Conservation (phyloP, 2,113 vertebrate species). For the Sitta europaea region DNA sequence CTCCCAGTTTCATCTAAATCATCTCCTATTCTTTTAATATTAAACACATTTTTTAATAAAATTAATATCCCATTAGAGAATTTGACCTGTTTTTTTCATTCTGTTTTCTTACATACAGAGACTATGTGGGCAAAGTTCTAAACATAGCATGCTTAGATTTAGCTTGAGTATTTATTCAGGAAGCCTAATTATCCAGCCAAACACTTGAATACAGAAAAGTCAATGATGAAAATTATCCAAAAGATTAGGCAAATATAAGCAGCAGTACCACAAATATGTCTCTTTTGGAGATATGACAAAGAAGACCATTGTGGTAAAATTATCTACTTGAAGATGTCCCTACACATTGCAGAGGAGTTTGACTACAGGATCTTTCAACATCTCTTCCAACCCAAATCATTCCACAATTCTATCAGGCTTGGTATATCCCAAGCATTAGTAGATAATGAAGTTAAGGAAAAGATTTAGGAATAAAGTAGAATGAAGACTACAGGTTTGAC, state of each 20-base stretch:
- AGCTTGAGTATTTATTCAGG: not conserved
- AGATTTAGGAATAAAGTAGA: not conserved
- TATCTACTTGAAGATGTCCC: not conserved
- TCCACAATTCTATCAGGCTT: not conserved
- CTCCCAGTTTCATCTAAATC: not conserved
- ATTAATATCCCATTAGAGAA: not conserved
- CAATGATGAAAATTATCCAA: not conserved
- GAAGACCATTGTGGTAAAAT: not conserved
- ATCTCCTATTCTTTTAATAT: not conserved
- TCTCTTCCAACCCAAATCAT: not conserved
- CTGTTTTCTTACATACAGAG: not conserved
- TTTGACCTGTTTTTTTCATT: not conserved
- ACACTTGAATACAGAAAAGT: not conserved
- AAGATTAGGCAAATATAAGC: not conserved
- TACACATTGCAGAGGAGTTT: not conserved
- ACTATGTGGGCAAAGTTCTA: not conserved
- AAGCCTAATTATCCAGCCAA: not conserved
- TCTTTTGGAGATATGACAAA: not conserved
- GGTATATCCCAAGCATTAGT: not conserved
- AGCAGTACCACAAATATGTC: not conserved
- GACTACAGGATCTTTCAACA: not conserved
- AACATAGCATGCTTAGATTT: not conserved
- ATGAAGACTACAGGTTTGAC: not conserved
- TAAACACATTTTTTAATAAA: not conserved
- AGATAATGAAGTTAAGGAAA: not conserved